Conservation (phyloP, 35 echinoderm and acorn worm genomes). For the Heliocidaris tuberculata region DNA sequence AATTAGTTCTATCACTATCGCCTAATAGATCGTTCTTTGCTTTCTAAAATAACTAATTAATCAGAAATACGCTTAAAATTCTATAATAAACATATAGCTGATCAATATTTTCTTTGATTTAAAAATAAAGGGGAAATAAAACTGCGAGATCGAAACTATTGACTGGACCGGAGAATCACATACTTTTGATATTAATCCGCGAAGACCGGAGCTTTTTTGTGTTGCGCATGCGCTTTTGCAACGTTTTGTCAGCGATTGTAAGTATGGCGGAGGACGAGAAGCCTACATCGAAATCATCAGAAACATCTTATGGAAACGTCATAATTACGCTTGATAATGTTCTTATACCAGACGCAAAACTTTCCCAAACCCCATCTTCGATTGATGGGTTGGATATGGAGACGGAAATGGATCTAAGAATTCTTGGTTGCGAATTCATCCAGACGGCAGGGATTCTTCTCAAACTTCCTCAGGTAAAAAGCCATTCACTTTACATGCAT, state of each 20-base stretch:
- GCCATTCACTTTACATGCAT: background rate
- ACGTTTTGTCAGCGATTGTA: background rate
- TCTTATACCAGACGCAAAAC: conserved; percentile 71
- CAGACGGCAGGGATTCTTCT: conserved; percentile 97
- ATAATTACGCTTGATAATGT: conserved; percentile 96
- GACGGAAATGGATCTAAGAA: conserved; percentile 84
- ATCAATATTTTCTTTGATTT: background rate
- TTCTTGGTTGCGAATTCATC: conserved; percentile 97
- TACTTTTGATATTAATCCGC: background rate
- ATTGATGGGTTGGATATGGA: conserved; percentile 77
- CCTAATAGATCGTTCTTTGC: background rate
- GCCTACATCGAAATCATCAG: conserved; percentile 40
- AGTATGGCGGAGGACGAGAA: conserved; percentile 89
- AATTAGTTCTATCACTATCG: background rate
- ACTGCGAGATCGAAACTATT: background rate
- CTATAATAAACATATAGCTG: too few species aligned
- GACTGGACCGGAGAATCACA: background rate
- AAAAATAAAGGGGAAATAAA: background rate
- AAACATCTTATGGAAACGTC: conserved; percentile 85
- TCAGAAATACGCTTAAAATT: too few species aligned
- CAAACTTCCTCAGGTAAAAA: conserved; percentile 90
- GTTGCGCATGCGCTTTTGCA: background rate
- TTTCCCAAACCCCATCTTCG: conserved; percentile 80
- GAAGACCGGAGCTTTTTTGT: background rate
- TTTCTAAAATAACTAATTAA: too few species aligned